A percentile compares a stretch with the other conserved stretches of the same genome.
Conservation (phyloP, 2,888 invertebrate species). For the Tanytarsus gracilentus region DNA sequence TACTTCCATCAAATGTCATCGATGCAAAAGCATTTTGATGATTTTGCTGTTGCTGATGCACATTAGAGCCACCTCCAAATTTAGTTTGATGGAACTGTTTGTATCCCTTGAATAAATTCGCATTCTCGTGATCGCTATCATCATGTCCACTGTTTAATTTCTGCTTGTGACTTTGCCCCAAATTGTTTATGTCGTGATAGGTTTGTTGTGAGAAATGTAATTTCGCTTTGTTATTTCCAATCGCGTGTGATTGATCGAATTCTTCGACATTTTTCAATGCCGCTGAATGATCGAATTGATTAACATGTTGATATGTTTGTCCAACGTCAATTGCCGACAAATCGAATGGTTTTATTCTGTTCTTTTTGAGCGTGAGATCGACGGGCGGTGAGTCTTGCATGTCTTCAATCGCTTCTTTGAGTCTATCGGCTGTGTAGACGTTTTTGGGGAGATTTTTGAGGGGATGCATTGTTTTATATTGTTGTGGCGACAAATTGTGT, state of each 20-base stretch:
- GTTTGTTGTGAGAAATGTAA: constrained; percentile 41
- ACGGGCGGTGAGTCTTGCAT: constrained; percentile 18
- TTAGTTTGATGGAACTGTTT: not conserved
- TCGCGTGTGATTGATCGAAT: constrained; percentile 39
- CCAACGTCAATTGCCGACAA: constrained; percentile 30
- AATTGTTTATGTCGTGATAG: constrained; percentile 42
- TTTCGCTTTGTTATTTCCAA: constrained; percentile 34
- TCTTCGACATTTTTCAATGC: constrained; percentile 41
- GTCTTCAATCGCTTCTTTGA: constrained; percentile 20
- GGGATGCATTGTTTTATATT: not conserved
- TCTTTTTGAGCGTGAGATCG: constrained; percentile 33
- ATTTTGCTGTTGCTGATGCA: too few species aligned
- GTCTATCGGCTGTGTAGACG: not conserved
- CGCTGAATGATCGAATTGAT: constrained; percentile 40
- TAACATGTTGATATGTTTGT: constrained; percentile 36
- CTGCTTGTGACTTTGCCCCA: constrained; percentile 31
- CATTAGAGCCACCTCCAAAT: not conserved
- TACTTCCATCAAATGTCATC: constrained; percentile 21
- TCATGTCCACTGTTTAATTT: constrained; percentile 33
- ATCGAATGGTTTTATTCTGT: constrained; percentile 36
- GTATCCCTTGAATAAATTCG: not conserved
- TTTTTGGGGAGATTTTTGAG: constrained; percentile 19
- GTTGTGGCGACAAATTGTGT: not conserved
- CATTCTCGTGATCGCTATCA: constrained; percentile 36
- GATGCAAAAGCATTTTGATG: constrained; percentile 23